A percentile compares a stretch with the other conserved stretches of the same genome.
Evolutionary conservation across 2,797 vertebrate species (phyloP).

Genomic region (Psittacula derbiana): DNA sequence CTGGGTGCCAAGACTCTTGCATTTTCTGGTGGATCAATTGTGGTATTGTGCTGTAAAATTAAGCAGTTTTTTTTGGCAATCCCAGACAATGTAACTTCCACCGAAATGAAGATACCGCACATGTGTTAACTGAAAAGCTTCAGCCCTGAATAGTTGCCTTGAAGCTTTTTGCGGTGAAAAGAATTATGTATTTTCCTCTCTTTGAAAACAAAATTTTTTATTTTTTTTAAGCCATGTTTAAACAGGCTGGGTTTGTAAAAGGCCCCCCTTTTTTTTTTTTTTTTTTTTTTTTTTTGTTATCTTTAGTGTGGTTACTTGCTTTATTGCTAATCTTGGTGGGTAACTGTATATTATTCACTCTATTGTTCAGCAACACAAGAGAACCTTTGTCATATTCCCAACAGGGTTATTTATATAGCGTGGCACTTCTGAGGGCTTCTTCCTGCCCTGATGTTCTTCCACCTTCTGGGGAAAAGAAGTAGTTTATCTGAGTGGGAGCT

Average conservation of each 20-base stretch:
- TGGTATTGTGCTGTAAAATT: constrained; percentile 67
- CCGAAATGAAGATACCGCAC: constrained; percentile 57
- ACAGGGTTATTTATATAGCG: constrained; percentile 47
- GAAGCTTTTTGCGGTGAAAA: constrained; percentile 61
- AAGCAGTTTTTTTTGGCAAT: constrained; percentile 63
- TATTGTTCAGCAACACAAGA: constrained; percentile 68
- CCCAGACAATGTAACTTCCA: constrained; percentile 58
- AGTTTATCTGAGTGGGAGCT: not conserved
- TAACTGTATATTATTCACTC: constrained; percentile 67
- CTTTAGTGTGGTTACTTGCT: constrained; percentile 62
- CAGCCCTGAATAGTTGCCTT: constrained; percentile 61
- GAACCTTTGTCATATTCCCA: constrained; percentile 63
- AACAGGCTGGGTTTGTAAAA: constrained; percentile 38
- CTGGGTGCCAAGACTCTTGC: constrained; percentile 39
- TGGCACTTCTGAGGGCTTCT: constrained; percentile 42
- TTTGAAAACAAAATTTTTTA: constrained; percentile 46
- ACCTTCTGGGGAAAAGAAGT: constrained; percentile 34
- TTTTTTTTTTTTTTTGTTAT: constrained; percentile 44
- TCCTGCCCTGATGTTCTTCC: constrained; percentile 55
- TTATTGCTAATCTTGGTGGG: constrained; percentile 64
- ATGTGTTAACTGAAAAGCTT: constrained; percentile 63
- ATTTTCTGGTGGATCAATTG: constrained; percentile 59
- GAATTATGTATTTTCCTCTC: constrained; percentile 66
- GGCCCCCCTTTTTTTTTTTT: not conserved
- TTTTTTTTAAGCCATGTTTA: constrained; percentile 36